phyloP scores from a whole-genome alignment of 2,888 invertebrate genomes.

The Drosophila pegasa region DNA sequence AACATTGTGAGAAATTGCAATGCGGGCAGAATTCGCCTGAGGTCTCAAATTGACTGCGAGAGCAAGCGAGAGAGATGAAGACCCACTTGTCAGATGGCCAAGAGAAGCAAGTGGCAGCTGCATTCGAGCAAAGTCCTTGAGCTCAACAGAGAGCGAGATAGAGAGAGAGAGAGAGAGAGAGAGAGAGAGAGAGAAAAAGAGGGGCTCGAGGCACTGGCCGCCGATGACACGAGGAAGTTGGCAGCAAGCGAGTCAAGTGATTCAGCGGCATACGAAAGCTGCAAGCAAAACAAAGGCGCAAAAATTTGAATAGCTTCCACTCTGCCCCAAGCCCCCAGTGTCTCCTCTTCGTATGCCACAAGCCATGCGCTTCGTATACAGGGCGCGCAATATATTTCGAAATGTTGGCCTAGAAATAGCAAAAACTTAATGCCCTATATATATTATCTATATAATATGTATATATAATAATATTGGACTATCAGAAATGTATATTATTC shows the following conservation, averaged over 20 bases:
- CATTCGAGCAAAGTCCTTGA: constrained; percentile 49
- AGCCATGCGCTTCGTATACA: constrained; percentile 28
- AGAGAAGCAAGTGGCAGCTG: constrained; percentile 41
- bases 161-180: neutral
- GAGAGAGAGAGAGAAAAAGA: neutral
- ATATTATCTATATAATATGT: neutral
- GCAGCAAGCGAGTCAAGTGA: constrained; percentile 31
- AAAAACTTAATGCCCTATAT: neutral
- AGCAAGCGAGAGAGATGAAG: neutral
- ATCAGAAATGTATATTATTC: no score
- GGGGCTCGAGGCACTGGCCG: constrained; percentile 2
- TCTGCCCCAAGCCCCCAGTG: neutral
- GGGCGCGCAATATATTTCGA: constrained; percentile 5
- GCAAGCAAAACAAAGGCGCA: constrained; percentile 67
- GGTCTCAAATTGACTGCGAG: constrained; percentile 20
- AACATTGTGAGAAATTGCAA: constrained; percentile 54
- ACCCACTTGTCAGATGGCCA: constrained; percentile 51
- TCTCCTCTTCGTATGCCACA: neutral
- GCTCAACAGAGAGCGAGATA: constrained; percentile 10
- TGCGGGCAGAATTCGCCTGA: constrained; percentile 43
- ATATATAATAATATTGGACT: no score
- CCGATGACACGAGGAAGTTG: constrained; percentile 45
- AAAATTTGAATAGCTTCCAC: constrained; percentile 25
- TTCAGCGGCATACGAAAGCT: constrained; percentile 50
- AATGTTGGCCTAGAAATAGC: no score